Evolutionary conservation across 2,113 vertebrate genomes (phyloP).

Genomic region (Montifringilla adamsi): DNA sequence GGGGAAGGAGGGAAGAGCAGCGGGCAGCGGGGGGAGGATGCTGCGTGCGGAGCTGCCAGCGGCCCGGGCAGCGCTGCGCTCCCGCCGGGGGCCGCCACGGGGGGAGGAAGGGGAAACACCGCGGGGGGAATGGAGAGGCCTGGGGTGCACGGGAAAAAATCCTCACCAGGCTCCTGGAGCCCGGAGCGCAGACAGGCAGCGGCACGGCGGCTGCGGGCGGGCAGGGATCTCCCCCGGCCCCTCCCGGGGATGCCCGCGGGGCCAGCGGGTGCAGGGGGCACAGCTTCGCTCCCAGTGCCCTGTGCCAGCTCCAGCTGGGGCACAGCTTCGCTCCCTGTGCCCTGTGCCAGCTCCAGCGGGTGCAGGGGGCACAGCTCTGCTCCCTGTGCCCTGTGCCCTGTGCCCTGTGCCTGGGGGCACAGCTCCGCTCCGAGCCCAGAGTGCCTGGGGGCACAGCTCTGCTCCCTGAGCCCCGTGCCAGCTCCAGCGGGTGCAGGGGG

Average conservation of each 20-base stretch:
- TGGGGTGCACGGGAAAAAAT: not conserved
- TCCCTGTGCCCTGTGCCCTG: not conserved
- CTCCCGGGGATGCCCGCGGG: not conserved
- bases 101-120: not conserved
- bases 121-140: not conserved
- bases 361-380: not conserved
- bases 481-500: not conserved
- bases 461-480: too few relatives aligned
- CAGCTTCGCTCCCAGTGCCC: too few relatives aligned
- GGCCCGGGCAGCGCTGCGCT: not conserved
- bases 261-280: not conserved
- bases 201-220: not conserved
- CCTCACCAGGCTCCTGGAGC: not conserved
- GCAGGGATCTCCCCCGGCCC: too few relatives aligned
- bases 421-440: too few relatives aligned
- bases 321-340: too few relatives aligned
- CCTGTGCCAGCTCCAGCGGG: too few relatives aligned
- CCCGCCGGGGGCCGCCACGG: not conserved
- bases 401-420: not conserved
- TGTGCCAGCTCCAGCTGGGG: too few relatives aligned
- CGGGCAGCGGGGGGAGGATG: not conserved
- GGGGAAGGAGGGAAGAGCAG: not conserved
- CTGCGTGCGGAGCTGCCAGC: not conserved
- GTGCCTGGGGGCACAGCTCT: not conserved
- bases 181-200: not conserved